phyloP scores from a whole-genome alignment of 1,140 invertebrate genomes.

The Pygmarrhopalites habei region DNA sequence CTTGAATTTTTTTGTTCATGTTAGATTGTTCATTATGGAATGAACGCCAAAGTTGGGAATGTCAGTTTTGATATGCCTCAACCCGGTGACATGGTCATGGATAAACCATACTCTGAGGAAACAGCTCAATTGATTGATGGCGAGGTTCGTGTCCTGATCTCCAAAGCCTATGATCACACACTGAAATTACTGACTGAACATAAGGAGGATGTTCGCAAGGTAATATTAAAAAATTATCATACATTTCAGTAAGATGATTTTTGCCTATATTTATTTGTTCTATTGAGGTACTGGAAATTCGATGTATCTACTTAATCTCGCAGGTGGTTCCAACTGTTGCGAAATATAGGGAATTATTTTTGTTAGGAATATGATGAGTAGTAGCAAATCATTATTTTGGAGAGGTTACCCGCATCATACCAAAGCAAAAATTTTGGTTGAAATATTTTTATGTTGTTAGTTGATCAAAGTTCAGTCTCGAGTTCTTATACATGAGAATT shows the following conservation, averaged over 20 bases:
- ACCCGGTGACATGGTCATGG: conserved; percentile 82
- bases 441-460: no score
- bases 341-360: no score
- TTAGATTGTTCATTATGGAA: conserved; percentile 86
- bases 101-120: conserved; percentile 97
- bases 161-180: conserved; percentile 72
- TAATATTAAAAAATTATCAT: conserved; percentile 41
- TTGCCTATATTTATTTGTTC: no score
- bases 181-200: conserved; percentile 72
- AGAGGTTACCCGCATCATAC: no score
- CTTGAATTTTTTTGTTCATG: conserved; percentile 2
- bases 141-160: conserved; percentile 83
- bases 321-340: neutral
- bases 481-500: no score
- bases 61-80: conserved; percentile 92
- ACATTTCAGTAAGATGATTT: no score
- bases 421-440: no score
- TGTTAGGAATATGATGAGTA: no score
- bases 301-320: no score
- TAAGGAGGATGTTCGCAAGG: conserved; percentile 80
- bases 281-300: no score
- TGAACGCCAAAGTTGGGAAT: conserved; percentile 96
- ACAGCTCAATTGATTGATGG: conserved; percentile 94
- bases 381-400: no score
- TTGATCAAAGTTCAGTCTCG: no score